These are phyloP conservation scores for Oncorhynchus nerka DNA, from an alignment of 2,113 vertebrate genomes.

Conservation along the genomic window DNA sequence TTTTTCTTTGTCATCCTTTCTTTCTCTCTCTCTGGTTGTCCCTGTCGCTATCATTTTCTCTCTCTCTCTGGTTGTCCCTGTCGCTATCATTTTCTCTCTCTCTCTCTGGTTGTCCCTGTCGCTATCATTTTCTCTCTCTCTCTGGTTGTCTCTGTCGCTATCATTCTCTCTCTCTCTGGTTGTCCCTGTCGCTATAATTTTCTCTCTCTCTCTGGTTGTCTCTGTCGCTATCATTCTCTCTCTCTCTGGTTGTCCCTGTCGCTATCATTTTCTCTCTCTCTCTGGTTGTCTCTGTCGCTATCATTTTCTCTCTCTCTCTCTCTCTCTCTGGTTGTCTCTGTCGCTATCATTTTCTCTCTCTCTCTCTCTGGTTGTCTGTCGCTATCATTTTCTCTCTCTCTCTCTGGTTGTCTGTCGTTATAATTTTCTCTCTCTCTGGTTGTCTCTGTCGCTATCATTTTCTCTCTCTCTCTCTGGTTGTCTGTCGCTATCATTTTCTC, in stretches of 20 bases:
- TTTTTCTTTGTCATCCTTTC: constrained; percentile 1
- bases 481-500: neutral
- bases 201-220: neutral
- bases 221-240: neutral
- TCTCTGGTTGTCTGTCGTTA: neutral
- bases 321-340: neutral
- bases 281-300: no score
- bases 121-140: neutral
- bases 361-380: neutral
- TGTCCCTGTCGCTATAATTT: no score
- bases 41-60: no score
- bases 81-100: neutral
- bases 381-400: neutral
- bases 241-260: neutral
- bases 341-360: neutral
- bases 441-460: no score
- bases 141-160: neutral
- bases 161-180: neutral
- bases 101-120: neutral
- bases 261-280: neutral
- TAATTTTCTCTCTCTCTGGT: neutral
- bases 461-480: neutral
- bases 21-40: neutral
- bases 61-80: no score
- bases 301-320: neutral